Evolutionary conservation across 2,113 vertebrate species (phyloP), one percentile per base, ranked within the genome.

Genomic region (Zingel zingel): DNA sequence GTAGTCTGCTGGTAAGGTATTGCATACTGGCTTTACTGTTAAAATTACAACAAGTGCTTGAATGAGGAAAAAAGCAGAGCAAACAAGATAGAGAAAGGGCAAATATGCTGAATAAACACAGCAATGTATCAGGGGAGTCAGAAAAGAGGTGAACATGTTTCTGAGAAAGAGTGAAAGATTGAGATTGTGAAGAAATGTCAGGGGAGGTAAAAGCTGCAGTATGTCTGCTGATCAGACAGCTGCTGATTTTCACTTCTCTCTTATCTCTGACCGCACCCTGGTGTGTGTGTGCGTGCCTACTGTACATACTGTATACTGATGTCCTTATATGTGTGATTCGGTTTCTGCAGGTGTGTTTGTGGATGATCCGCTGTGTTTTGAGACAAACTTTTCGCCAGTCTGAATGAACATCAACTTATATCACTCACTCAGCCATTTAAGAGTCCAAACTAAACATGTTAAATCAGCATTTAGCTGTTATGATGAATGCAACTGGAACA

Each of bases 191-290:
- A 79, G 57, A 87, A 88, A 88, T 75, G 45, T 30, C 7, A 0
- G 25, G 30, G 88, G 86, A 88, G 73, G 81, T 82, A 53, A 93
- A 54, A 77, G 53, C 82, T 70, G 65, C 58, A 84, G 78, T 76
- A 82, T 84, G 79, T 82, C 57, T 3, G 39, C 74, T 77, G 79
- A 85, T 86, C 81, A 89, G 65, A 92, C 77, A 83, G 77, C 79
- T 76, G 82, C 72, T 86, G 73, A 80, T 91, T 86, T 90, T 83
- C 30, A 51, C 33, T 71, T 58, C 39, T 61, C 19, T 82, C 85
- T 89, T 92, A 91, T 91, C 88, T 74, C 72, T 85, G 75, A 70
- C 81, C 63, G 53, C 83, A 84, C 78, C 78, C 83, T 71, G 66
- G 43, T 18, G 64, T 67, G 23, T 50, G 64, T 48, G 64, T 27